These are phyloP conservation scores for Pogonocherus hispidulus DNA, from an alignment of 2,888 invertebrate species.

Conservation along the genomic window DNA sequence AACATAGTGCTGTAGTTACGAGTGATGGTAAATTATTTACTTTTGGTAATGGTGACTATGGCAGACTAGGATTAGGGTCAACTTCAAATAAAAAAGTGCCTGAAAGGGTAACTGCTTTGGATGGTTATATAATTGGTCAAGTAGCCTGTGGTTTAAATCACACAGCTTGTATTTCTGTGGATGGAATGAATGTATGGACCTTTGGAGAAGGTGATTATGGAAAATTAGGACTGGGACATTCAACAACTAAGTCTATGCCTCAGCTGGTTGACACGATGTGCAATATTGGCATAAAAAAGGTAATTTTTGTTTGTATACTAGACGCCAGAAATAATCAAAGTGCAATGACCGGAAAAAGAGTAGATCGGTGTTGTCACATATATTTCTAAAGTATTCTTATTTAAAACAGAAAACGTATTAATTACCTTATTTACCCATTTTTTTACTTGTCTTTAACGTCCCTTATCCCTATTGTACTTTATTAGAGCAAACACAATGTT, in stretches of 20 bases:
- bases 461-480: no score
- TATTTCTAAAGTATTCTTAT: no score
- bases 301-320: constrained; percentile 23
- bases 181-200: constrained; percentile 74
- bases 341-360: no score
- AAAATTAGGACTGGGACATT: constrained; percentile 71
- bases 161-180: constrained; percentile 73
- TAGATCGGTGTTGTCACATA: no score
- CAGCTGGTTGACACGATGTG: constrained; percentile 72
- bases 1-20: constrained; percentile 77
- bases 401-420: no score
- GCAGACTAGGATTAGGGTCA: constrained; percentile 73
- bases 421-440: no score
- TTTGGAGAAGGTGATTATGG: constrained; percentile 79
- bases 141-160: constrained; percentile 77
- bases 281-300: constrained; percentile 72
- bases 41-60: constrained; percentile 78
- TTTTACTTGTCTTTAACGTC: no score
- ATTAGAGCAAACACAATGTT: no score
- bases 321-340: no score
- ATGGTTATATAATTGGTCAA: constrained; percentile 67
- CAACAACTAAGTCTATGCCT: constrained; percentile 68
- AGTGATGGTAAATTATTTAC: constrained; percentile 76
- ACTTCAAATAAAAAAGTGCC: constrained; percentile 75
- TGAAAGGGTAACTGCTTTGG: constrained; percentile 71